These are phyloP conservation scores for Trinectes maculatus DNA, from an alignment of 2,113 vertebrate genomes.

Conservation along the genomic window DNA sequence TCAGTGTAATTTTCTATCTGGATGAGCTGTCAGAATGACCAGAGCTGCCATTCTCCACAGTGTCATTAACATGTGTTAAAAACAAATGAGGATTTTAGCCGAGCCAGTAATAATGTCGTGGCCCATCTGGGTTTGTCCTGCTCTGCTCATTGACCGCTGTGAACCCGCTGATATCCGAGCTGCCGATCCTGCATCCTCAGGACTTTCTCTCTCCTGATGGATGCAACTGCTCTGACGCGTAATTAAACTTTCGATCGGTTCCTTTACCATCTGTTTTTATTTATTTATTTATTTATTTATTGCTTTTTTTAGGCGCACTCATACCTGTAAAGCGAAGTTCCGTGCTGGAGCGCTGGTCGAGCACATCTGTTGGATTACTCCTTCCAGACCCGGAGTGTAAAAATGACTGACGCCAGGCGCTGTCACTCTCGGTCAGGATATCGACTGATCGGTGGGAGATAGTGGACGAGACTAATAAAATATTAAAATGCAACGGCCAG, in stretches of 20 bases:
- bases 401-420: conserved; percentile 53
- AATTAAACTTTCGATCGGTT: neutral
- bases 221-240: neutral
- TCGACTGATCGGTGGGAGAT: conserved; percentile 64
- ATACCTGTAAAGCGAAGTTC: neutral
- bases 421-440: conserved; percentile 43
- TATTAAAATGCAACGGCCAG: conserved; percentile 61
- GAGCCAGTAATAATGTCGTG: too few relatives aligned
- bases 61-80: too few relatives aligned
- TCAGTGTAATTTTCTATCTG: too few relatives aligned
- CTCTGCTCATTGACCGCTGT: neutral
- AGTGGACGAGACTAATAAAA: conserved; percentile 71
- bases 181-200: conserved; percentile 13
- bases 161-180: neutral
- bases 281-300: neutral
- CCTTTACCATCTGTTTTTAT: neutral
- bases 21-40: too few relatives aligned
- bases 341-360: neutral
- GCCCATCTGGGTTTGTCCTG: too few relatives aligned
- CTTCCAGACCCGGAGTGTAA: conserved; percentile 45
- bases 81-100: too few relatives aligned
- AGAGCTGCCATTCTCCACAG: too few relatives aligned
- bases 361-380: conserved; percentile 22
- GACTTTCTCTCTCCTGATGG: conserved; percentile 13
- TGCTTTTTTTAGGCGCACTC: neutral